These are phyloP conservation scores for Rhynchomys soricoides DNA, from an alignment of 2,113 vertebrate genomes.

Conservation along the genomic window DNA sequence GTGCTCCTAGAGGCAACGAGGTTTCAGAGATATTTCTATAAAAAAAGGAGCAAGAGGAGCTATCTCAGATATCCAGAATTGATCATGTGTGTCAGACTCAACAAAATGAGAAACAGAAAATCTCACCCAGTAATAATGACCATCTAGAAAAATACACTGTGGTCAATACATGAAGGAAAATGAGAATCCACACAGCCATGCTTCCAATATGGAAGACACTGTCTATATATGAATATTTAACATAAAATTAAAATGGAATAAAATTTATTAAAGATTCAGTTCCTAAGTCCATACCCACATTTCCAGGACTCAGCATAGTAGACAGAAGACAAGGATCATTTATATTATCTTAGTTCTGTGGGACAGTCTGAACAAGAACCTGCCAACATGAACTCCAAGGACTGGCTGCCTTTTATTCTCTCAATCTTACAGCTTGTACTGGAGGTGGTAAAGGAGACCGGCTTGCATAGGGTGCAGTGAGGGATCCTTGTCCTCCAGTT, in stretches of 20 bases:
- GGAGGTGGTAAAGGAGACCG: background rate
- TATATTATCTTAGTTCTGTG: background rate
- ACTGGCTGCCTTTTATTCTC: background rate
- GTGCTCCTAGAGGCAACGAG: background rate
- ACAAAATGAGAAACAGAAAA: background rate
- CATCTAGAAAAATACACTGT: background rate
- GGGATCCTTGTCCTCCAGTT: background rate
- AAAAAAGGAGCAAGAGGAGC: background rate
- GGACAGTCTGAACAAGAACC: background rate
- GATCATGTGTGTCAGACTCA: constrained; percentile 12
- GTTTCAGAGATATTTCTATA: constrained; percentile 43
- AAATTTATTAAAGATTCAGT: background rate
- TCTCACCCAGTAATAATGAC: background rate
- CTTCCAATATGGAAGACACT: background rate
- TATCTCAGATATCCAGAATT: background rate
- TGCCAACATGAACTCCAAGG: background rate
- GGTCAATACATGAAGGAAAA: background rate
- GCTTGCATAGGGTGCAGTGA: rapidly evolving
- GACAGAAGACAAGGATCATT: background rate
- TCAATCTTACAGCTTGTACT: background rate
- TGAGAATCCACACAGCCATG: background rate
- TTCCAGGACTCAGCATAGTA: background rate
- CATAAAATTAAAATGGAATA: background rate
- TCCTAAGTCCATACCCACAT: background rate
- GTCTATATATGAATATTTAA: background rate